phyloP scores from a whole-genome alignment of 2,888 invertebrate species.

The Resseliella maxima region DNA sequence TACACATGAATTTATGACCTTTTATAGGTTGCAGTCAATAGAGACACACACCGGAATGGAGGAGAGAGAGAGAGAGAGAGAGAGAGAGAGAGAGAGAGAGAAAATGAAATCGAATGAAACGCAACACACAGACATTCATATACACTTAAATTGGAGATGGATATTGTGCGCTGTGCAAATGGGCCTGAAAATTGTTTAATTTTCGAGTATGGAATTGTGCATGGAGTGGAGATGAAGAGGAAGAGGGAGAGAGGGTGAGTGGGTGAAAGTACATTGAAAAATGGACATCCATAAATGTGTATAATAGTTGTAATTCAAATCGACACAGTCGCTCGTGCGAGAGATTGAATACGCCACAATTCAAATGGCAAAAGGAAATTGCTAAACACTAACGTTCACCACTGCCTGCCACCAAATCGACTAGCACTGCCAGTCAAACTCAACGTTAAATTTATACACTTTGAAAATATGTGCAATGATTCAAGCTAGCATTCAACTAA shows the following conservation, averaged over 20 bases:
- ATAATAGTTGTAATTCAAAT: slow-evolving; percentile 11
- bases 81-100: too few relatives aligned
- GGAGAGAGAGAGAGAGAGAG: too few relatives aligned
- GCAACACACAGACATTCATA: neutral
- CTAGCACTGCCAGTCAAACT: too few relatives aligned
- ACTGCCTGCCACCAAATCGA: neutral
- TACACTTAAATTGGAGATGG: neutral
- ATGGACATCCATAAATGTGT: slow-evolving; percentile 32
- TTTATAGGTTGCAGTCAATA: slow-evolving; percentile 1
- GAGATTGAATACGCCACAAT: neutral
- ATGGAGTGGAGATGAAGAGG: neutral
- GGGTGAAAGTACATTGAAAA: neutral
- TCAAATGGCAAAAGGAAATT: slow-evolving; percentile 15
- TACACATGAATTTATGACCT: slow-evolving; percentile 36
- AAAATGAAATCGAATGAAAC: neutral
- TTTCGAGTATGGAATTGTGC: neutral
- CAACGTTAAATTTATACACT: too few relatives aligned
- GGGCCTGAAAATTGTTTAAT: slow-evolving; percentile 39
- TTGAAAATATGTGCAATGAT: neutral
- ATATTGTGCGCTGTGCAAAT: slow-evolving; percentile 2
- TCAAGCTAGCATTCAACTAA: neutral
- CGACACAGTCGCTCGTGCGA: slow-evolving; percentile 12
- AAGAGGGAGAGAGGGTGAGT: too few relatives aligned
- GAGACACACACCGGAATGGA: too few relatives aligned
- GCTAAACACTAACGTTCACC: neutral